These are phyloP conservation scores for Meteorus sp. DNA, from an alignment of 1,140 invertebrate species.

Conservation along the genomic window DNA sequence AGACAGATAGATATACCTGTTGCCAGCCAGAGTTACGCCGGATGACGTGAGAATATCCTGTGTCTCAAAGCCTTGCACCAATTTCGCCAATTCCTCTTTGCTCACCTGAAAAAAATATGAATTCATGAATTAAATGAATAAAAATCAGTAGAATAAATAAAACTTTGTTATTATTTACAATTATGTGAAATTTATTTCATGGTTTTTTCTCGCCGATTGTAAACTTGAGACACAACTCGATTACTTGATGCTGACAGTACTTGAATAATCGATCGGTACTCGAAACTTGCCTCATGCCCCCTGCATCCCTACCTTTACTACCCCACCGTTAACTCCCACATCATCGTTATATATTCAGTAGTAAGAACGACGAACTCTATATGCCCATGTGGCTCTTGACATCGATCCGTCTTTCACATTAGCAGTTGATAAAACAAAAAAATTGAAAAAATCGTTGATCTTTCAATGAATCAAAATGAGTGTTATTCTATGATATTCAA, in stretches of 20 bases:
- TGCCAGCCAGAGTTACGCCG: constrained; percentile 85
- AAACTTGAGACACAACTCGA: constrained; percentile 1
- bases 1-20: constrained; percentile 90
- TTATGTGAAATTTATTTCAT: too few relatives aligned
- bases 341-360: too few relatives aligned
- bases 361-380: constrained; percentile 1
- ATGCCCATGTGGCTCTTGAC: not conserved
- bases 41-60: constrained; percentile 81
- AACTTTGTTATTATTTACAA: too few relatives aligned
- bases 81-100: constrained; percentile 85
- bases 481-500: too few relatives aligned
- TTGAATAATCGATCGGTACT: constrained; percentile 18
- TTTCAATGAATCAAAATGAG: too few relatives aligned
- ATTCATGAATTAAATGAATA: not conserved
- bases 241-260: constrained; percentile 13
- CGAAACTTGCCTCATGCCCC: not conserved
- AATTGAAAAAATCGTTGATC: too few relatives aligned
- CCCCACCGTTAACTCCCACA: too few relatives aligned
- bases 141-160: not conserved
- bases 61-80: constrained; percentile 84
- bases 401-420: not conserved
- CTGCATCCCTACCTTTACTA: not conserved
- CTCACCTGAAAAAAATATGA: constrained; percentile 68
- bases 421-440: not conserved
- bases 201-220: not conserved